Evolutionary conservation across 2,113 vertebrate genomes (phyloP).

Genomic region (Salvelinus fontinalis): DNA sequence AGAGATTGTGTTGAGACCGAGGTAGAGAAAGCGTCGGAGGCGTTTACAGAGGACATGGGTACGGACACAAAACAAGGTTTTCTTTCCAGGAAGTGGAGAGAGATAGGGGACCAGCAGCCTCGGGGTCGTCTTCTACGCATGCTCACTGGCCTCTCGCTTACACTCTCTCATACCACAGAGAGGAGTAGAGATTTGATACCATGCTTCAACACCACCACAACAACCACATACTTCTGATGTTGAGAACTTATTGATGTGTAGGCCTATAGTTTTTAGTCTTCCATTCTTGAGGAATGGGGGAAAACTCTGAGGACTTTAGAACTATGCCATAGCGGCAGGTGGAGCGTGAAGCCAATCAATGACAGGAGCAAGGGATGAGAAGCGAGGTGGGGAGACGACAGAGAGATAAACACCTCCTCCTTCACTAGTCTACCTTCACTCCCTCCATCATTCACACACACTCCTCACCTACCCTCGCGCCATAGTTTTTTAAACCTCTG

Average conservation of each 20-base stretch:
- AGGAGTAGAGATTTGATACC: too few species aligned
- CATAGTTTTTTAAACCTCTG: neutral
- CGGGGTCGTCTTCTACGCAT: too few species aligned
- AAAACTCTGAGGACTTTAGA: too few species aligned
- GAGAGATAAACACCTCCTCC: constrained; percentile 52
- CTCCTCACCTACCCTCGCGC: constrained; percentile 12
- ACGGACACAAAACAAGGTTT: neutral
- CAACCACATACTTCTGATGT: too few species aligned
- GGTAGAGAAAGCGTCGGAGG: neutral
- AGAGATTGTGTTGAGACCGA: neutral
- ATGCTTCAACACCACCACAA: too few species aligned
- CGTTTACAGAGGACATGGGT: neutral
- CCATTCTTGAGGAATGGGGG: too few species aligned
- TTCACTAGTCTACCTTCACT: too few species aligned
- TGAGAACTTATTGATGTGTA: too few species aligned
- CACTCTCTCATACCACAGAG: too few species aligned
- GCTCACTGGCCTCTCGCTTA: too few species aligned
- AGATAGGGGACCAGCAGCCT: neutral
- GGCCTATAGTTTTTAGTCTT: too few species aligned
- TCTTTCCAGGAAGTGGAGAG: neutral
- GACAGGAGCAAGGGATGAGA: constrained; percentile 44
- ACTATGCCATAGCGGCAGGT: constrained; percentile 34
- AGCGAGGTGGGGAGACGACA: constrained; percentile 37
- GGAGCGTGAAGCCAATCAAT: constrained; percentile 63
- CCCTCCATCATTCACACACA: constrained; percentile 30